Evolutionary conservation across 2,797 vertebrate genomes (phyloP), one percentile per base, ranked within the genome.

Genomic region (Sarcoramphus papa): DNA sequence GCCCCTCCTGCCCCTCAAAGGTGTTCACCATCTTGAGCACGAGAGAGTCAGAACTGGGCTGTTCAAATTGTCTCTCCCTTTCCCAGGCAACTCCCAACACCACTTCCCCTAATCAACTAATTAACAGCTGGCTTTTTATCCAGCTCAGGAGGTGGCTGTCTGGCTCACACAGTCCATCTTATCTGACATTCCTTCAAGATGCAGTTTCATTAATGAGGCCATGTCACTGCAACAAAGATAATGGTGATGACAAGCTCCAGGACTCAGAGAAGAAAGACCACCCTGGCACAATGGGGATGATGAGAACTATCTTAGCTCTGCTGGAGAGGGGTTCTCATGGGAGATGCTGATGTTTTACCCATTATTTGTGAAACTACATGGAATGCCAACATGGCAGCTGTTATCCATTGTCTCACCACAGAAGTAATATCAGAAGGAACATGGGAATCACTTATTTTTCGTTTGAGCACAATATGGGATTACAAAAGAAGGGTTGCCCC

Each of bases 391-490:
- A 3, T 22, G 69, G 76, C 90, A 93, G 91, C 90, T 95, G 85
- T 95, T 93, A 94, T n/a, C 83, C 88, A 95, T 95, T 95, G 35
- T 91, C 85, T 86, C 51, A 59, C 73, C 79, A 65, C 68, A 72
- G 76, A 93, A 96, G 18, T 43, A 86, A 27, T 92, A 82, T 86
- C 93, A 88, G 85, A 64, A 76, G 43, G 62, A 78, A 67, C 51
- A 45, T 37, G 76, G 31, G 79, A 95, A 86, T 92, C 25, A 1
- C 79, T 90, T 35, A 13, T 22, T 90, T 85, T 81, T 73, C 0
- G 0, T 63, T 73, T 45, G 28, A 88, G n/a, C 35, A 88, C 79
- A 84, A 80, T 84, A 41, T 4, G 16, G 24, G 75, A 88, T 92
- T 95, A 59, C 68, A 90, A 95, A 90, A 94, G 64, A 54, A 83